Evolutionary conservation across 2,113 vertebrate species (phyloP).

Genomic region (Brachyistius frenatus): DNA sequence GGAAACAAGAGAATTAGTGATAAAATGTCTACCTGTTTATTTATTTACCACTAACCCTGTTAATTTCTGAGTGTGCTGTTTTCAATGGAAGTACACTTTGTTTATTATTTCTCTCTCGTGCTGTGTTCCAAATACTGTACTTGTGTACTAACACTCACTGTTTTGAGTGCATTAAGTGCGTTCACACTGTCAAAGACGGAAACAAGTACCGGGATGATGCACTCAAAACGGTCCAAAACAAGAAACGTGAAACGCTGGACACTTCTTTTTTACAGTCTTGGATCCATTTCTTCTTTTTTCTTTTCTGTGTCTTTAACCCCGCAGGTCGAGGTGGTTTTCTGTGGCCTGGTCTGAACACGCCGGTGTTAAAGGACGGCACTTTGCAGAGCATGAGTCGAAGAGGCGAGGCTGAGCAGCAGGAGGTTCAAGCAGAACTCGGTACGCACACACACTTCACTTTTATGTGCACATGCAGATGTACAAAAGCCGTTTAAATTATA

Average conservation of each 20-base stretch:
- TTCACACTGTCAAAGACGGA: too few relatives aligned
- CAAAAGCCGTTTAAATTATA: background rate
- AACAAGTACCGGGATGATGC: too few relatives aligned
- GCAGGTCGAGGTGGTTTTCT: slow-evolving; percentile 91
- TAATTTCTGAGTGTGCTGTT: background rate
- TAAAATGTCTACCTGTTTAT: background rate
- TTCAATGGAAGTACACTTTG: too few relatives aligned
- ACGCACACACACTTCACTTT: background rate
- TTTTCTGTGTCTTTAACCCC: background rate
- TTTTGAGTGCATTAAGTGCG: too few relatives aligned
- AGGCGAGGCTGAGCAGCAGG: slow-evolving; percentile 85
- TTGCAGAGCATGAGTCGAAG: slow-evolving; percentile 83
- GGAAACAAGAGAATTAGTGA: background rate
- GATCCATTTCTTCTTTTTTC: background rate
- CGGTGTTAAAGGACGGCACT: slow-evolving; percentile 83
- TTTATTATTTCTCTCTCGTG: too few relatives aligned
- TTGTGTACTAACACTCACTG: too few relatives aligned
- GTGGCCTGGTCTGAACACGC: slow-evolving; percentile 94
- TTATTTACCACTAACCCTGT: background rate
- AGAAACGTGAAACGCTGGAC: too few relatives aligned
- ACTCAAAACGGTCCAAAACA: too few relatives aligned
- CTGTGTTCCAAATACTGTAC: too few relatives aligned
- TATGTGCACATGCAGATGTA: background rate
- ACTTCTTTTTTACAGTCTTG: too few relatives aligned
- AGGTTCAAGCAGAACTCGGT: slow-evolving; percentile 83